These are phyloP conservation scores for Drosophila rufa DNA, from an alignment of 1,140 invertebrate species.

Conservation along the genomic window DNA sequence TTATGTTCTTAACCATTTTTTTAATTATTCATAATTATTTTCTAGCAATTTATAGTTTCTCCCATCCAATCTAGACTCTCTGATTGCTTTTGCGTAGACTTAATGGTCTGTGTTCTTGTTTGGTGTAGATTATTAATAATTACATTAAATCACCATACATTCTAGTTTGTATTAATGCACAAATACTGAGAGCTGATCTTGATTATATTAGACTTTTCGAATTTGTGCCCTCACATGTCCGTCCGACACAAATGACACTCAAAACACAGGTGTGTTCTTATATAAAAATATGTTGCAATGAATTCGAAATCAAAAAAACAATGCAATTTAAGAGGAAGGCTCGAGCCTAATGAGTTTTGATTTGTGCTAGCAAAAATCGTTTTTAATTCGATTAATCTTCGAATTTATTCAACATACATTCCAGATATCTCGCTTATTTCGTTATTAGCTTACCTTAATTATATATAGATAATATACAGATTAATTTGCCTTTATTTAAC, in stretches of 20 bases:
- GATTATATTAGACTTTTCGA: conserved; percentile 19
- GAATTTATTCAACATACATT: not conserved
- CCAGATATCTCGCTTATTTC: not conserved
- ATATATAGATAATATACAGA: not conserved
- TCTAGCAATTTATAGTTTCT: no score
- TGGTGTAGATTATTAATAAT: not conserved
- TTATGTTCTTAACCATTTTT: not conserved
- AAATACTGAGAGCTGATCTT: conserved; percentile 15
- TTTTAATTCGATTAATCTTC: not conserved
- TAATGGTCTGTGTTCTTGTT: not conserved
- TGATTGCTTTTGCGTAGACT: not conserved
- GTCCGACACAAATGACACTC: conserved; percentile 38
- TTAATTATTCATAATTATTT: not conserved
- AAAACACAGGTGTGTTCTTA: conserved; percentile 41
- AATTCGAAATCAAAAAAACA: conserved; percentile 19
- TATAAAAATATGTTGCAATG: conserved; percentile 37
- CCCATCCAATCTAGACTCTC: no score
- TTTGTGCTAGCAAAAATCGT: not conserved
- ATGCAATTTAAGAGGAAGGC: conserved; percentile 5
- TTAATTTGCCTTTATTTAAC: not conserved
- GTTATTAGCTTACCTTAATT: not conserved
- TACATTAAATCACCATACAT: not conserved
- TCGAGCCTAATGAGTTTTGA: conserved; percentile 28
- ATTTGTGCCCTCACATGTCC: conserved; percentile 33
- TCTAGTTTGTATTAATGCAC: conserved; percentile 2